phyloP scores from a whole-genome alignment of 2,888 invertebrate genomes.

The Perizoma affinitatum region DNA sequence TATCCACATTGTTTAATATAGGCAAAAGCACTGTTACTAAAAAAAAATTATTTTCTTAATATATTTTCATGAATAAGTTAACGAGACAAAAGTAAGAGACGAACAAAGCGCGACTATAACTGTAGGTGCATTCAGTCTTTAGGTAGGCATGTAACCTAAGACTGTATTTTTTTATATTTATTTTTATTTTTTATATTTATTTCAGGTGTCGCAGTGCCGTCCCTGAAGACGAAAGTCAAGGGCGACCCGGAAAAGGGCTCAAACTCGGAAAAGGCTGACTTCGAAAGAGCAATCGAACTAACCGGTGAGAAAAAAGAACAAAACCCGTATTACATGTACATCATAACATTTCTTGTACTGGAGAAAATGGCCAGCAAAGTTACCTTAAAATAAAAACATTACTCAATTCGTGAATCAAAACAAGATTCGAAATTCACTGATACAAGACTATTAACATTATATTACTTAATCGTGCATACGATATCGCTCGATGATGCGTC shows the following conservation, averaged over 20 bases:
- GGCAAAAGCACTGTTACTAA: too few species aligned
- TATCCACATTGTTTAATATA: too few species aligned
- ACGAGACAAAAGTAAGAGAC: too few species aligned
- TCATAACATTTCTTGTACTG: too few species aligned
- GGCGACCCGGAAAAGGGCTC: constrained; percentile 87
- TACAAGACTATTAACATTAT: constrained; percentile 15
- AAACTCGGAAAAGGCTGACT: constrained; percentile 90
- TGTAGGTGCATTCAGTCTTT: too few species aligned
- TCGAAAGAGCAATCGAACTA: constrained; percentile 94
- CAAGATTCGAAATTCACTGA: constrained; percentile 7
- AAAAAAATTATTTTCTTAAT: too few species aligned
- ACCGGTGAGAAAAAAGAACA: constrained; percentile 81
- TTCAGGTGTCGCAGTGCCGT: constrained; percentile 83
- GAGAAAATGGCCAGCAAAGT: too few species aligned
- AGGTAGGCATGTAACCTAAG: background rate
- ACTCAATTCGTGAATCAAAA: constrained; percentile 3
- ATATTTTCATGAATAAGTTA: too few species aligned
- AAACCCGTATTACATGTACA: too few species aligned
- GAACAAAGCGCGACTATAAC: too few species aligned
- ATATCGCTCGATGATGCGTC: constrained; percentile 9
- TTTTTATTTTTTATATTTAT: constrained; percentile 20
- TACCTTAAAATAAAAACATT: background rate
- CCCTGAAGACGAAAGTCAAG: constrained; percentile 83
- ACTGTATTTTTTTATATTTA: background rate
- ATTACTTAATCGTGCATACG: constrained; percentile 14